Conservation (phyloP, 2,797 vertebrate genomes). For the Hypotaenidia okinawae region DNA sequence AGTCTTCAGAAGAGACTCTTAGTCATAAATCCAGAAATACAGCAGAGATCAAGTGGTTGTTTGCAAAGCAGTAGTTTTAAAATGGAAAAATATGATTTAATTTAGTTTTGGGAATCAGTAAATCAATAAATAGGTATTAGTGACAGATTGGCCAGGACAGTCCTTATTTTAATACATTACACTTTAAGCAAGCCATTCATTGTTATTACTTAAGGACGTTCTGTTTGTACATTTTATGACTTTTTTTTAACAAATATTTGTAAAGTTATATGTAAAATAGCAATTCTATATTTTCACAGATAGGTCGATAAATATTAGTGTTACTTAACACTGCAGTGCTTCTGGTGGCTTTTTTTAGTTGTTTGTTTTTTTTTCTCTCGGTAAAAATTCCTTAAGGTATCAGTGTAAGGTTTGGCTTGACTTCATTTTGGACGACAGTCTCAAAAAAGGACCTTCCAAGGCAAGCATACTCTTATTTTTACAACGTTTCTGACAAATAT, state of each 20-base stretch:
- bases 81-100: neutral
- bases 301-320: neutral
- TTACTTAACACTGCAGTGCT: neutral
- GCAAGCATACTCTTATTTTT: neutral
- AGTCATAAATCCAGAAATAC: neutral
- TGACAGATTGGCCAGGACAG: neutral
- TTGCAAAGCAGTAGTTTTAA: neutral
- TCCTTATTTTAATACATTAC: neutral
- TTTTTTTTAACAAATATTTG: neutral
- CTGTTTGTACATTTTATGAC: neutral
- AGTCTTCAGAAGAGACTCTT: neutral
- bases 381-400: neutral
- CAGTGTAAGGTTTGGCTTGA: neutral
- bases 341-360: fast-evolving
- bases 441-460: neutral
- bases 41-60: neutral
- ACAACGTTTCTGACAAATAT: neutral
- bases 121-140: neutral
- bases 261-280: neutral
- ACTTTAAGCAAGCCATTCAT: neutral
- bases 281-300: neutral
- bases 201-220: neutral
- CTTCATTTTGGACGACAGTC: neutral
- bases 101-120: neutral
- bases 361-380: neutral